phyloP scores from a whole-genome alignment of 1,140 invertebrate genomes.

The Danaus plexippus region DNA sequence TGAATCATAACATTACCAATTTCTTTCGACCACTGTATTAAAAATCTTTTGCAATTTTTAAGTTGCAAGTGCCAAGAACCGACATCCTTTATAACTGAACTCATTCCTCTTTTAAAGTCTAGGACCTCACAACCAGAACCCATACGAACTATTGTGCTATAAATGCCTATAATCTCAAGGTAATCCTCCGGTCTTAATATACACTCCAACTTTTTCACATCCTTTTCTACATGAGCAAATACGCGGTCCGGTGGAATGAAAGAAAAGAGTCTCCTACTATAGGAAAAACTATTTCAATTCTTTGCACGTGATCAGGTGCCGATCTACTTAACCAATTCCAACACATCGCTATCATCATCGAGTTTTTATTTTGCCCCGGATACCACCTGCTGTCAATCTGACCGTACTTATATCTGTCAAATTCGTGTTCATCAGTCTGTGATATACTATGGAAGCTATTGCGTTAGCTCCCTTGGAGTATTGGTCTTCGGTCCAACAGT shows the following conservation, averaged over 20 bases:
- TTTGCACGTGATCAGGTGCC: neutral
- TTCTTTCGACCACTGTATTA: too few relatives aligned
- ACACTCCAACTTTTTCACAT: slow-evolving; percentile 5
- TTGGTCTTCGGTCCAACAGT: slow-evolving; percentile 38
- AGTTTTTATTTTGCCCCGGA: slow-evolving; percentile 34
- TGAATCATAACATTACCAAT: too few relatives aligned
- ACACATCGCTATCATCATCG: slow-evolving; percentile 22
- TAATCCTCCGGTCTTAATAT: too few relatives aligned
- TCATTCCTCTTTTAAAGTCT: too few relatives aligned
- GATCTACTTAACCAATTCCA: slow-evolving; percentile 4
- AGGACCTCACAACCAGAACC: too few relatives aligned
- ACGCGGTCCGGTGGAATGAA: slow-evolving; percentile 8
- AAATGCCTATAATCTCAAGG: too few relatives aligned
- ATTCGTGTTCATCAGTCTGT: slow-evolving; percentile 17
- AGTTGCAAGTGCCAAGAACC: too few relatives aligned
- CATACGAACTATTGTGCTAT: too few relatives aligned
- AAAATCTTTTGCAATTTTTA: too few relatives aligned
- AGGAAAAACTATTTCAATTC: slow-evolving; percentile 6
- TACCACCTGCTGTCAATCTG: slow-evolving; percentile 29
- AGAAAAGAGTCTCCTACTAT: slow-evolving; percentile 9
- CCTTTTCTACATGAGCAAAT: slow-evolving; percentile 5
- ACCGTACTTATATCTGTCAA: slow-evolving; percentile 17
- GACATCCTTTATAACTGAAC: too few relatives aligned
- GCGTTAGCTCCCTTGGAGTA: slow-evolving; percentile 35
- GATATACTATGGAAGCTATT: slow-evolving; percentile 30